A percentile compares a stretch with the other conserved stretches of the same genome.
Evolutionary conservation across 2,888 invertebrate genomes (phyloP).

Genomic region (Proisotoma minuta): DNA sequence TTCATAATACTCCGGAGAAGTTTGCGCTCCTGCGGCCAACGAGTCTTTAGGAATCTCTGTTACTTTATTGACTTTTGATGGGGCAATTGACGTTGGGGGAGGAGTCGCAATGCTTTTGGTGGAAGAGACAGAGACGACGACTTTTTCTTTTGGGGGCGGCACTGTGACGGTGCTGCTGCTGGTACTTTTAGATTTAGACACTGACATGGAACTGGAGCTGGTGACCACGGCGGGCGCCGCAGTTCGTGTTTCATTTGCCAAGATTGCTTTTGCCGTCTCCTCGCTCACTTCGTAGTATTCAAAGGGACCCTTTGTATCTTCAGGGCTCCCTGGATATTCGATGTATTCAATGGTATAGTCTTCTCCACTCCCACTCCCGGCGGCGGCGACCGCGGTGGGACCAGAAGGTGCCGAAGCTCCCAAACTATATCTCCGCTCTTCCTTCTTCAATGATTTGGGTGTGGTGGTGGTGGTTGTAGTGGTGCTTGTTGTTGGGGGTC

Average conservation of each 20-base stretch:
- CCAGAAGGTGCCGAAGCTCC: constrained; percentile 27
- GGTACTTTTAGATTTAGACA: constrained; percentile 12
- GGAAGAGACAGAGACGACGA: constrained; percentile 45
- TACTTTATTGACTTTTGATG: no score
- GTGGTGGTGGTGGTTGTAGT: background rate
- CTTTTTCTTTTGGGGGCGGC: constrained; percentile 27
- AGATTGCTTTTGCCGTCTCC: constrained; percentile 33
- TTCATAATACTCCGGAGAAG: constrained; percentile 48
- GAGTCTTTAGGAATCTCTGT: constrained; percentile 38
- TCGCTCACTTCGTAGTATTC: constrained; percentile 41
- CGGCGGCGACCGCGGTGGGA: constrained; percentile 20
- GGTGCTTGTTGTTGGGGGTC: constrained; percentile 12
- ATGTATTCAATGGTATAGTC: constrained; percentile 42
- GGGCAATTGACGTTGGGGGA: constrained; percentile 51
- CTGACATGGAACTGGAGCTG: constrained; percentile 8
- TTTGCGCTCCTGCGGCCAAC: constrained; percentile 33
- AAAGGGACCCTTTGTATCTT: constrained; percentile 27
- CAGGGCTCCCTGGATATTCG: constrained; percentile 18
- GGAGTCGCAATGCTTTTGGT: constrained; percentile 16
- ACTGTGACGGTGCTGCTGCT: constrained; percentile 48
- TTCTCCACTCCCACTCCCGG: constrained; percentile 28
- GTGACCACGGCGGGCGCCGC: background rate
- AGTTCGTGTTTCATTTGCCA: constrained; percentile 15
- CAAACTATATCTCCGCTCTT: constrained; percentile 2
- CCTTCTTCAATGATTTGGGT: background rate